Base-by-base conservation (phyloP, 2,797 vertebrate genomes). In the Craterocephalus amniculus region DNA sequence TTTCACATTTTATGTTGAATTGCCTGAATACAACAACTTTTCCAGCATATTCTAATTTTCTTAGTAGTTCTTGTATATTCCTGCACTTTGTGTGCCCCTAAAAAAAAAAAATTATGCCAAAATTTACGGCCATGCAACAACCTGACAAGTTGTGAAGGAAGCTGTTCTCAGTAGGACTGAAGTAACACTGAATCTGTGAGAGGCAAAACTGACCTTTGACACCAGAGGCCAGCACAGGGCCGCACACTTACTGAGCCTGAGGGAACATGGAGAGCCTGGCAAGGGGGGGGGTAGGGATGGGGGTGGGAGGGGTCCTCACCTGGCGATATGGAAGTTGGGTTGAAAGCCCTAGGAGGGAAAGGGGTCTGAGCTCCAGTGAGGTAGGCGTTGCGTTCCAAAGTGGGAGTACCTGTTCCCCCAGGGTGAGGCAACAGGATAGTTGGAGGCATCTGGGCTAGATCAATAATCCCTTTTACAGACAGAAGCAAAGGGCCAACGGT, bases 381-480 rank as follows among this genome's bases (percentile, higher is more conserved):
- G 84, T 97, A 99, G 7, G 96, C 96, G 92, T 97, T 96, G 91
- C 96, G 97, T 89, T 99, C 98, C 97, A 99, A 96, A 85, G 96
- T 96, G 78, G 97, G 97, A 82, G 96, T 95, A 92, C 95, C 97
- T 72, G 97, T 95, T 87, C 96, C 97, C 91, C 97, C 97, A 72
- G 96, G 97, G 87, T 99, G 97, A 96, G 98, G 96, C 93, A 99
- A 97, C 94, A 99, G 92, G 94, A 99, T 98, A 89, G 98, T 95
- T 90, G 97, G 97, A 91, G 97, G 96, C 98, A 99, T 99, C 90
- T 98, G 98, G 93, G 96, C 97, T 95, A 99, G 94, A 94, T 99
- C 98, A 94, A 99, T 99, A 88, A 99, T 99, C 92, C 98, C 98
- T 99, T 95, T 94, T 95, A 93, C 94, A 95, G 94, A 95, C 95